phyloP scores from a whole-genome alignment of 2,888 invertebrate species.

The Troilus luridus region DNA sequence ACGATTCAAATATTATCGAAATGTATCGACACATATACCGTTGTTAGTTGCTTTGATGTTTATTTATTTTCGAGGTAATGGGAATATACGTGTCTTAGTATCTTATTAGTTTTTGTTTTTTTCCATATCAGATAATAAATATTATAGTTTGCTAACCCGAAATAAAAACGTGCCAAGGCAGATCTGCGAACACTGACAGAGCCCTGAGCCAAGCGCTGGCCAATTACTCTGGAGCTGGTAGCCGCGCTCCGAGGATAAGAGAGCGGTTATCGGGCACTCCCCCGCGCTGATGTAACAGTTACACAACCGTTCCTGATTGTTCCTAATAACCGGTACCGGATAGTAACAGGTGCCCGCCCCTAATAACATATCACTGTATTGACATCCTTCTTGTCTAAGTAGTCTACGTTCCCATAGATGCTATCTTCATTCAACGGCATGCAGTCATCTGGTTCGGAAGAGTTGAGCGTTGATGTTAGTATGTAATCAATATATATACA shows the following conservation, averaged over 20 bases:
- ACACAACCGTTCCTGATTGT: conserved; percentile 51
- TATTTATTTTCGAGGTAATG: too few relatives aligned
- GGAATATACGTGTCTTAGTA: neutral
- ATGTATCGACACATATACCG: too few relatives aligned
- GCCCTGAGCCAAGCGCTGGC: neutral
- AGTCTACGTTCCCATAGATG: neutral
- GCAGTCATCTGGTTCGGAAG: neutral
- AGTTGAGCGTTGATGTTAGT: neutral
- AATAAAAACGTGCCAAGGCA: conserved; percentile 37
- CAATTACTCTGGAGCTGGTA: neutral
- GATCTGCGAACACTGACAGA: conserved; percentile 7
- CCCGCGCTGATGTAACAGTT: conserved; percentile 49
- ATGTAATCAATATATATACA: neutral
- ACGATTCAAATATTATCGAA: too few relatives aligned
- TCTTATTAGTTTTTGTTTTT: neutral
- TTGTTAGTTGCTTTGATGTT: too few relatives aligned
- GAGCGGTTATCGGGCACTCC: conserved; percentile 47
- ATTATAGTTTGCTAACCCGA: neutral
- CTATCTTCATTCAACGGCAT: neutral
- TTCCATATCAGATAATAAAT: neutral
- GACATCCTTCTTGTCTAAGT: conserved; percentile 33
- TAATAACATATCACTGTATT: conserved; percentile 29
- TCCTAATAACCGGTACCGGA: conserved; percentile 38
- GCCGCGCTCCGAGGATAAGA: conserved; percentile 6
- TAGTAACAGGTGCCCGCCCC: conserved; percentile 50